Evolutionary conservation across 2,113 vertebrate genomes (phyloP).

Genomic region (Chinchilla lanigera): DNA sequence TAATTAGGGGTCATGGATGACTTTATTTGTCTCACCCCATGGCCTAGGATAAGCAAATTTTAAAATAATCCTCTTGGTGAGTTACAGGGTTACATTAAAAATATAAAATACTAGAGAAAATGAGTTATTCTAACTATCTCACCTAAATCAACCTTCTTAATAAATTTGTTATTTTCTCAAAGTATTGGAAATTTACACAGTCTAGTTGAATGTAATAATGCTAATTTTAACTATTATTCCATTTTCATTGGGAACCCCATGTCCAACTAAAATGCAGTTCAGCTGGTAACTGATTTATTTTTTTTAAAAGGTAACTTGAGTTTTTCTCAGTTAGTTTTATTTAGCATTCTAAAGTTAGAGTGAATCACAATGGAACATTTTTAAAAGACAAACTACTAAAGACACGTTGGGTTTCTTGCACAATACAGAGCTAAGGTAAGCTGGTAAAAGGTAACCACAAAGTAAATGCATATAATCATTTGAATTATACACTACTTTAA

Average conservation of each 20-base stretch:
- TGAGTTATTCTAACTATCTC: background rate
- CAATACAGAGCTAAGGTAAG: background rate
- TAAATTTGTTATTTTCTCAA: slow-evolving; percentile 48
- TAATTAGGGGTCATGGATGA: background rate
- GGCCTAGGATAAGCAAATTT: slow-evolving; percentile 46
- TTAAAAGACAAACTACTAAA: background rate
- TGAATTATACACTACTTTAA: background rate
- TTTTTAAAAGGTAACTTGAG: background rate
- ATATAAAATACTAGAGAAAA: slow-evolving; percentile 7
- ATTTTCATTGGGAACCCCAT: background rate
- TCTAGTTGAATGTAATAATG: background rate
- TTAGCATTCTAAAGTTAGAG: slow-evolving; percentile 32
- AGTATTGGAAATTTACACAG: slow-evolving; percentile 33
- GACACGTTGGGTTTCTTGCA: background rate
- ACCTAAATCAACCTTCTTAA: background rate
- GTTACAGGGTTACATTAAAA: background rate
- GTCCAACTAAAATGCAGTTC: background rate
- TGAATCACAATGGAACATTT: background rate
- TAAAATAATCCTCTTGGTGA: slow-evolving; percentile 19
- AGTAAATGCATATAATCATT: background rate
- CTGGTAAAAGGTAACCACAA: background rate
- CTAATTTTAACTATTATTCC: background rate
- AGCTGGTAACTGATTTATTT: slow-evolving; percentile 24
- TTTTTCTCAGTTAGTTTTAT: slow-evolving; percentile 45
- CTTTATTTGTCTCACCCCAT: background rate